Evolutionary conservation across 1,140 invertebrate species (phyloP), one percentile per base, ranked within the genome.

Genomic region (Sipha flava): DNA sequence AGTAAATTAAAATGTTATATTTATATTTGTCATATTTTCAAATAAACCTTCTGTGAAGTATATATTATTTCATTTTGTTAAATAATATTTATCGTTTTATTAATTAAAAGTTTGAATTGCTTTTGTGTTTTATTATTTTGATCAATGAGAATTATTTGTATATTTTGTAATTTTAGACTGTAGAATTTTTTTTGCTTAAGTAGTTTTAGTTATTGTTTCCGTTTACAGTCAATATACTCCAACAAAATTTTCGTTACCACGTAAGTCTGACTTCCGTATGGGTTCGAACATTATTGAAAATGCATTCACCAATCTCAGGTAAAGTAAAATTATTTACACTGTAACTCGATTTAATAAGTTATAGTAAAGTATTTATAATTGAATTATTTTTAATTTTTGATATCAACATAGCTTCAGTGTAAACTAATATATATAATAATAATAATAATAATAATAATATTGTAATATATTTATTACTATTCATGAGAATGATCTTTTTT

Each of bases 221-320:
- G 14, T 83, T 83, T 79, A 86, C 91, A 93, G 91, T 88, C 91
- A 92, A 85, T 92, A 92, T 89, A 91, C 91, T 87, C 90, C 91
- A 82, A 90, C 88, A 86, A 88, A 91, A 85, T 88, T 92, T 85
- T 92, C 91, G 84, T 88, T 93, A 85, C 73, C 52, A 2, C 89
- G 91, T 84, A 92, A 92, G 88, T 89, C 88, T 82, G 90, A 91
- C 83, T 88, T 91, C 86, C 91, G 90, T 87, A 87, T 91, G 83
- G 88, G 89, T 82, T 89, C 90, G 83, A 90, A 90, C 84, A 88
- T 91, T 82, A 89, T 92, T 86, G 91, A 92, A 86, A 91, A 88
- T 86, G 89, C 89, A 83, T 86, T 88, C 54, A 88, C 87, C 82
- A 91, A 90, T 85, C 89, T 92, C 87, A 92, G 91, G 91, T 92